A percentile compares a stretch with the other conserved stretches of the same genome.
phyloP scores from a whole-genome alignment of 2,888 invertebrate species.

The Petrolisthes manimaculis region DNA sequence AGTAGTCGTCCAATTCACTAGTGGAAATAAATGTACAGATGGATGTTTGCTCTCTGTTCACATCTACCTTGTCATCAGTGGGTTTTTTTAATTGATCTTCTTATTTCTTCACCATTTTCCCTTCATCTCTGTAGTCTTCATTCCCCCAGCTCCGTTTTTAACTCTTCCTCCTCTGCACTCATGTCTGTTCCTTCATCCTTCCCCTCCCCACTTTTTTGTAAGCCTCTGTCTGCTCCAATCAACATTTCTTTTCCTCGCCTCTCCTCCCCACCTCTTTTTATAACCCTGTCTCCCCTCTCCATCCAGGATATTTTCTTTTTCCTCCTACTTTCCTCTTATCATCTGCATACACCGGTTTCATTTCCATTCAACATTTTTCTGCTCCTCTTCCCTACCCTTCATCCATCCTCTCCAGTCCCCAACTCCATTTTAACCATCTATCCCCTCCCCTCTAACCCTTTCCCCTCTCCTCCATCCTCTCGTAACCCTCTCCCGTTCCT shows the following conservation, averaged over 20 bases:
- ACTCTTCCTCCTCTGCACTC: neutral
- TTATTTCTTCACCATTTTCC: neutral
- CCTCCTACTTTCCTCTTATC: neutral
- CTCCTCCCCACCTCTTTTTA: neutral
- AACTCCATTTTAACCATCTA: neutral
- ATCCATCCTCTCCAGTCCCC: neutral
- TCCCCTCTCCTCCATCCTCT: neutral
- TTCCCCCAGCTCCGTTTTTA: neutral
- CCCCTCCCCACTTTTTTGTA: neutral
- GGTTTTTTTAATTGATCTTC: neutral
- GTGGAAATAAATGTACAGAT: neutral
- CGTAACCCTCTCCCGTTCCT: neutral
- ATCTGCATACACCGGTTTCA: neutral
- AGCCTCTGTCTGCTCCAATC: neutral
- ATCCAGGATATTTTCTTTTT: neutral
- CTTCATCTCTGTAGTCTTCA: neutral
- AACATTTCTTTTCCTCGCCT: neutral
- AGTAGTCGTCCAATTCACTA: too few species aligned
- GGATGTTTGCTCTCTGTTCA: neutral
- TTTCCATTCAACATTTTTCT: neutral
- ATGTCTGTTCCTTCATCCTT: neutral
- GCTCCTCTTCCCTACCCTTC: neutral
- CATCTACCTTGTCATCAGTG: neutral
- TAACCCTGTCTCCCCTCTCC: neutral
- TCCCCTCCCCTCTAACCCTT: neutral